Evolutionary conservation across 2,113 vertebrate genomes (phyloP).

Genomic region (Sapayoa aenigma): DNA sequence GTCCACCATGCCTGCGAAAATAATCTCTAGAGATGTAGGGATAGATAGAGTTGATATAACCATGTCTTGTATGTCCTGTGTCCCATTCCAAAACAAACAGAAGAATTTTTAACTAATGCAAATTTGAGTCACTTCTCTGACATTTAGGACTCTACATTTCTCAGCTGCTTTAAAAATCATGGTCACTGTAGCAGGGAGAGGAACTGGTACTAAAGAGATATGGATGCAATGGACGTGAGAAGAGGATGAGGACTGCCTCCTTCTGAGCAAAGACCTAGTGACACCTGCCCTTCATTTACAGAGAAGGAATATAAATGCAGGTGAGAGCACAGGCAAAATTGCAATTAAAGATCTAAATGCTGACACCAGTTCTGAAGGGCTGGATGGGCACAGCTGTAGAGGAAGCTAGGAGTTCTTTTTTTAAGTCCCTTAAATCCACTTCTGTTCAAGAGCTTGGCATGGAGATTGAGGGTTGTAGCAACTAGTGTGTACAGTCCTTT

Average conservation of each 20-base stretch:
- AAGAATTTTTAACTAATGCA: background rate
- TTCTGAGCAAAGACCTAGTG: background rate
- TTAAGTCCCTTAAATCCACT: background rate
- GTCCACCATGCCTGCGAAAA: background rate
- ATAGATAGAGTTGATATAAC: background rate
- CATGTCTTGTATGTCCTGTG: background rate
- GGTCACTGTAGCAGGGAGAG: rapidly evolving
- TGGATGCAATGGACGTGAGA: background rate
- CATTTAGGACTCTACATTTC: background rate
- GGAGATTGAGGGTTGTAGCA: background rate
- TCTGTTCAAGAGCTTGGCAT: background rate
- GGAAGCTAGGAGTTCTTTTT: background rate
- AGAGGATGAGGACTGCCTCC: background rate
- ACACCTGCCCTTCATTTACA: background rate
- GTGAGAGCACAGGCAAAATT: background rate
- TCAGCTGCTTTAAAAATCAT: background rate
- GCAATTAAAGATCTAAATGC: background rate
- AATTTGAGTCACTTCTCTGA: background rate
- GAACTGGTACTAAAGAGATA: background rate
- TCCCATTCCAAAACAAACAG: background rate
- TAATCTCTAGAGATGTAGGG: background rate
- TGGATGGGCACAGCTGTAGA: background rate
- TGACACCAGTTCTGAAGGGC: background rate
- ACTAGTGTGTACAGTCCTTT: rapidly evolving
- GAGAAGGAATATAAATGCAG: background rate